These are phyloP conservation scores for Semnornis frantzii DNA, from an alignment of 2,113 vertebrate genomes.

Conservation along the genomic window DNA sequence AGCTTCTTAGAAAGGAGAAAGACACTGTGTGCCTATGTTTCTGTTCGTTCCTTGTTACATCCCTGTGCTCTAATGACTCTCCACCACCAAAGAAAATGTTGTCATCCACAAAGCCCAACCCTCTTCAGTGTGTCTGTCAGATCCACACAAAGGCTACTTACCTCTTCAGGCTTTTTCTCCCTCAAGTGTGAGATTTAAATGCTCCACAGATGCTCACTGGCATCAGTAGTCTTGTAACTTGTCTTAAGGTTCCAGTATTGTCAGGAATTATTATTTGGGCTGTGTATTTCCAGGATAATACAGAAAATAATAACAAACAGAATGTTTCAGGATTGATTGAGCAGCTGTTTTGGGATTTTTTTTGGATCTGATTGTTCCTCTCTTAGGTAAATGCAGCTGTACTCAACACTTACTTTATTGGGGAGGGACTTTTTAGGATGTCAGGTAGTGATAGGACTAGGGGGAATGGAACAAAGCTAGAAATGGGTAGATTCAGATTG, in stretches of 20 bases:
- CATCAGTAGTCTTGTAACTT: background rate
- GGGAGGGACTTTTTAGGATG: too few relatives aligned
- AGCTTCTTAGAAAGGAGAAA: background rate
- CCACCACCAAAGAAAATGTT: background rate
- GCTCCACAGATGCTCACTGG: background rate
- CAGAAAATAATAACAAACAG: background rate
- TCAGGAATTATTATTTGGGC: too few relatives aligned
- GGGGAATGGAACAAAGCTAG: too few relatives aligned
- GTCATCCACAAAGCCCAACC: background rate
- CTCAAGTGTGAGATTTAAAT: background rate
- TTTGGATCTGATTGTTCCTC: background rate
- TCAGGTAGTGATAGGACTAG: too few relatives aligned
- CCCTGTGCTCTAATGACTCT: background rate
- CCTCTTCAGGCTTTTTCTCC: background rate
- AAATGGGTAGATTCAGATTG: too few relatives aligned
- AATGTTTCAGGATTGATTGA: background rate
- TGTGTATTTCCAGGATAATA: background rate
- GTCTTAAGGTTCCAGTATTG: too few relatives aligned
- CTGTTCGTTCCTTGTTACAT: background rate
- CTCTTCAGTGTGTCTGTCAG: background rate
- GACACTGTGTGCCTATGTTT: too few relatives aligned
- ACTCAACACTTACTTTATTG: background rate
- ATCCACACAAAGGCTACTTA: background rate
- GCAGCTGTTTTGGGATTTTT: background rate
- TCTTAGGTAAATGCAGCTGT: background rate